Evolutionary conservation across 2,888 invertebrate species (phyloP), one percentile per base, ranked within the genome.

Genomic region (Unio pictorum): DNA sequence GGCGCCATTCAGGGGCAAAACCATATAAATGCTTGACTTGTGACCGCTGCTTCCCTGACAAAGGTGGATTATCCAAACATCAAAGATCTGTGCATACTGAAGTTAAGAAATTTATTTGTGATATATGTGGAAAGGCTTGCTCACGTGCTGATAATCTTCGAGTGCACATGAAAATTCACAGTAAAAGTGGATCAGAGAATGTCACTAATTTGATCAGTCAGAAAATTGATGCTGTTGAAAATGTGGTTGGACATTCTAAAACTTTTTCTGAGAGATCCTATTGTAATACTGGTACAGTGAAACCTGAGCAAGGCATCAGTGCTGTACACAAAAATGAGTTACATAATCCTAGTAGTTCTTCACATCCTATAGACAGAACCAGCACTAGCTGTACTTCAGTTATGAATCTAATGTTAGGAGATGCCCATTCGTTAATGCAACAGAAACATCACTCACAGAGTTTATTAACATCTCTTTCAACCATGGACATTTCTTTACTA

Each of bases 51-150:
- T 88, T 88, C 67, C 87, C 87, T 3, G 87, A 87, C 67, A 87
- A 87, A 68, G 87, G 87, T 8, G 87, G 87, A 0, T 71, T 88
- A 54, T 80, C 84, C 8, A 88, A 88, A 67, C 88, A 88, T 69
- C 78, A 75, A 57, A 80, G 81, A 61, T 86, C 87, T 18, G 85
- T 88, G 17, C 88, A 88, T 66, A 72, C 79, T 23, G 70, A 78
- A 4, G 75, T 73, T n/a, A 85, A 84, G 58, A 78, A 83, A 61
- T 87, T 85, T 76, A 81, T 79, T 1, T 88, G 88, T 72, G 81
- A 81, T 34, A 78, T 85, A 26, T 88, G 88, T 78, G 84, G 84
- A 1, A 88, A 87, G 67, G 72, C 77, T 7, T 83, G 83, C 59
- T 79, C 81, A 63, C 71, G 88, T 55, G 84, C 82, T 57, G 88